These are phyloP conservation scores for Anoura caudifer DNA, from an alignment of 2,113 vertebrate genomes.

Conservation along the genomic window DNA sequence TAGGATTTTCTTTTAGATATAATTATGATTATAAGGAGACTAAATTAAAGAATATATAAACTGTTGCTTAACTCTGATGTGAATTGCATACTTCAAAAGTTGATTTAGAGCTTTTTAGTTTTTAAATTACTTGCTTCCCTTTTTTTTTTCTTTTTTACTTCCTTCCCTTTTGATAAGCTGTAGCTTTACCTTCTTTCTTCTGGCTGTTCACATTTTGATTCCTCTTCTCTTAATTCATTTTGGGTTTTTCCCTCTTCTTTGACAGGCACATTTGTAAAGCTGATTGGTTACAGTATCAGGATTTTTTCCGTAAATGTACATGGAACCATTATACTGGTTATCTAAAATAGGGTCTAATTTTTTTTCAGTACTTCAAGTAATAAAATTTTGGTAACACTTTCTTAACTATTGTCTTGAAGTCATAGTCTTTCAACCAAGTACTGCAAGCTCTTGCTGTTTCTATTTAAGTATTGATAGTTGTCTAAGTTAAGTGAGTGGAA, in stretches of 20 bases:
- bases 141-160: no score
- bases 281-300: background rate
- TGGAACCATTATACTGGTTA: background rate
- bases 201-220: background rate
- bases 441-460: background rate
- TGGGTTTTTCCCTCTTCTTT: background rate
- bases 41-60: slow-evolving; percentile 5
- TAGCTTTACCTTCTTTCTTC: background rate
- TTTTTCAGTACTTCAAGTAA: background rate
- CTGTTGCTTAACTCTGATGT: background rate
- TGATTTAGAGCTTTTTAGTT: background rate
- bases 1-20: background rate
- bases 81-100: background rate
- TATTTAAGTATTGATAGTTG: background rate
- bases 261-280: background rate
- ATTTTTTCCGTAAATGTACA: background rate
- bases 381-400: background rate
- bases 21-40: background rate
- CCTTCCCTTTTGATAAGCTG: background rate
- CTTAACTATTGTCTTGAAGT: background rate
- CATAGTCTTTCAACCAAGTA: background rate
- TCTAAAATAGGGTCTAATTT: background rate
- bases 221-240: background rate
- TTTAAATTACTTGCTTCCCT: background rate
- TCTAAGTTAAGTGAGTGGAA: background rate